Percentiles rank a stretch among this genome's conserved stretches.
phyloP scores from a whole-genome alignment of 2,888 invertebrate species.

The Oligia fasciuncula region DNA sequence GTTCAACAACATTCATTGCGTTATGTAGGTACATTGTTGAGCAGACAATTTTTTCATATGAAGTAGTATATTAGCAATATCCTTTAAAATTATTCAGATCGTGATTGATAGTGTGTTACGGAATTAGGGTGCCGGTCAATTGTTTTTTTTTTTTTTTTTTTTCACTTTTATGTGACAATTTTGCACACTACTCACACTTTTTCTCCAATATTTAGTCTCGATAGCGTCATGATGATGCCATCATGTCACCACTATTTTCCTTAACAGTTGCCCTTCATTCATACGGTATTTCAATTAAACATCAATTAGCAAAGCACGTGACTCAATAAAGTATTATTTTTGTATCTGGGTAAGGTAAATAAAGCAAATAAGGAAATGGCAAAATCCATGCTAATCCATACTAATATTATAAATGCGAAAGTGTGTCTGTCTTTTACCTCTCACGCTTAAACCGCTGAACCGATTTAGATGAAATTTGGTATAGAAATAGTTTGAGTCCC shows the following conservation, averaged over 20 bases:
- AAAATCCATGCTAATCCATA: not conserved
- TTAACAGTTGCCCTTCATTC: not conserved
- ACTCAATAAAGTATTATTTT: slow-evolving; percentile 18
- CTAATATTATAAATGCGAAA: not conserved
- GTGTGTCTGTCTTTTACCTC: too few species aligned
- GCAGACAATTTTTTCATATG: not conserved
- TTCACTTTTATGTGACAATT: not conserved
- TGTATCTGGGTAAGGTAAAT: slow-evolving; percentile 10
- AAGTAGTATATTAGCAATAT: not conserved
- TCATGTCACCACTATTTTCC: slow-evolving; percentile 3
- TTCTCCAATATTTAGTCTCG: not conserved
- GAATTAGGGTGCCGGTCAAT: not conserved
- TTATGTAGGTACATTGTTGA: too few species aligned
- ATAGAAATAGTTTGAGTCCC: too few species aligned
- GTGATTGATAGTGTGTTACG: too few species aligned
- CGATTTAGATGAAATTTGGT: too few species aligned
- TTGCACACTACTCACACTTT: not conserved
- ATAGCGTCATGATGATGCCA: not conserved
- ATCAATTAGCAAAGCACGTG: not conserved
- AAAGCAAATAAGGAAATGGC: slow-evolving; percentile 17
- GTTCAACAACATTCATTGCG: not conserved
- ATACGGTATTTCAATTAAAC: not conserved
- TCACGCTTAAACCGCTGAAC: too few species aligned
- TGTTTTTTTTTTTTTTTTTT: too few species aligned
- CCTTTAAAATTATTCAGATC: too few species aligned